Conservation (phyloP, 2,888 invertebrate genomes). For the Lepetodrilus schrolli region DNA sequence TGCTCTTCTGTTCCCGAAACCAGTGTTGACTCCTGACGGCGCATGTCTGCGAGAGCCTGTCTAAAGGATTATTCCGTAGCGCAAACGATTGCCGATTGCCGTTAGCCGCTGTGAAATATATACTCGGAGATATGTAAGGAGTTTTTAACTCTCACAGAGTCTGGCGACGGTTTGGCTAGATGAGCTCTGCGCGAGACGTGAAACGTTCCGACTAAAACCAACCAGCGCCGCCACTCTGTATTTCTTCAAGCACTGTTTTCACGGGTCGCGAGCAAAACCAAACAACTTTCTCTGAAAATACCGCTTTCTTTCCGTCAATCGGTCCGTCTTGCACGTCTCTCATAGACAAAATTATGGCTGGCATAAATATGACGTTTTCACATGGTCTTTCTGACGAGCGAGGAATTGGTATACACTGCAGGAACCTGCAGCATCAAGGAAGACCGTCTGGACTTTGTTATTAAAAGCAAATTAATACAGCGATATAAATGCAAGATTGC, state of each 20-base stretch:
- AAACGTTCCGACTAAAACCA: neutral
- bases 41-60: neutral
- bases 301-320: neutral
- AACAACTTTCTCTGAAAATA: conserved; percentile 12
- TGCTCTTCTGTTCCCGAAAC: neutral
- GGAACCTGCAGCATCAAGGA: conserved; percentile 8
- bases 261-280: conserved; percentile 23
- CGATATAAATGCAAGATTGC: conserved; percentile 21
- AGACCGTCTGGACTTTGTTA: neutral
- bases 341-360: conserved; percentile 22
- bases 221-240: too few relatives aligned
- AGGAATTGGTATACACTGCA: neutral
- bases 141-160: neutral
- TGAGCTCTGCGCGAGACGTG: neutral
- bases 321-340: neutral
- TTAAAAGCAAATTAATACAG: conserved; percentile 25
- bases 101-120: conserved; percentile 6
- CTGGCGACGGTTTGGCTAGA: conserved; percentile 12
- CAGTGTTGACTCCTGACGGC: conserved; percentile 1
- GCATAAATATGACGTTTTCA: conserved; percentile 5
- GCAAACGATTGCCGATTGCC: neutral
- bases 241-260: conserved; percentile 11
- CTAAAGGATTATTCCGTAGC: neutral
- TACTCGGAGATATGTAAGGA: neutral
- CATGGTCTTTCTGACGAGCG: conserved; percentile 18